Conservation (phyloP, 2,113 vertebrate species). For the Pteruthius melanotis region DNA sequence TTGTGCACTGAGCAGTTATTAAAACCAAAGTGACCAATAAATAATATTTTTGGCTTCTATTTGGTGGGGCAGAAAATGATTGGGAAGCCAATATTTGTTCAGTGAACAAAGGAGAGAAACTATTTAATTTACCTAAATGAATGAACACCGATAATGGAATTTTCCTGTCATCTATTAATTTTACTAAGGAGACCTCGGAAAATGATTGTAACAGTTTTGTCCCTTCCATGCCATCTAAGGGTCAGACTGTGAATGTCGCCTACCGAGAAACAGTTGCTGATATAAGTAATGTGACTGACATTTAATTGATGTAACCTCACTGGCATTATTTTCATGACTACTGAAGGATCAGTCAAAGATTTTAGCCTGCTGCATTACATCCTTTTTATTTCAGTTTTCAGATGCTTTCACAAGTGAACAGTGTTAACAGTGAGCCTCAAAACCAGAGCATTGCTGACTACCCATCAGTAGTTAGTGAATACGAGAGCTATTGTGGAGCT, state of each 20-base stretch:
- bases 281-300: background rate
- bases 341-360: background rate
- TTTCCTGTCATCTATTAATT: constrained; percentile 24
- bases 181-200: background rate
- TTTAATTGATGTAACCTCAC: background rate
- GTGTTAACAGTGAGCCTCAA: background rate
- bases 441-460: background rate
- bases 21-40: background rate
- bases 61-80: constrained; percentile 17
- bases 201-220: background rate
- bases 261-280: background rate
- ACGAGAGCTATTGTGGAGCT: background rate
- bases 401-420: background rate
- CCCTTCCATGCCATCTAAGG: constrained; percentile 40
- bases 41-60: background rate
- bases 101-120: background rate
- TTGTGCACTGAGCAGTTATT: background rate
- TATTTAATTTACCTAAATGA: constrained; percentile 39
- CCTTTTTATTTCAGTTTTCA: background rate
- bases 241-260: constrained; percentile 10
- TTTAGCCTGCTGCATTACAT: background rate
- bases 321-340: background rate
- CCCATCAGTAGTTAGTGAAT: background rate
- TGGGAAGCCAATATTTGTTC: background rate
- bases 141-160: background rate